phyloP scores from a whole-genome alignment of 2,888 invertebrate species.

The Amphipoea lucens region DNA sequence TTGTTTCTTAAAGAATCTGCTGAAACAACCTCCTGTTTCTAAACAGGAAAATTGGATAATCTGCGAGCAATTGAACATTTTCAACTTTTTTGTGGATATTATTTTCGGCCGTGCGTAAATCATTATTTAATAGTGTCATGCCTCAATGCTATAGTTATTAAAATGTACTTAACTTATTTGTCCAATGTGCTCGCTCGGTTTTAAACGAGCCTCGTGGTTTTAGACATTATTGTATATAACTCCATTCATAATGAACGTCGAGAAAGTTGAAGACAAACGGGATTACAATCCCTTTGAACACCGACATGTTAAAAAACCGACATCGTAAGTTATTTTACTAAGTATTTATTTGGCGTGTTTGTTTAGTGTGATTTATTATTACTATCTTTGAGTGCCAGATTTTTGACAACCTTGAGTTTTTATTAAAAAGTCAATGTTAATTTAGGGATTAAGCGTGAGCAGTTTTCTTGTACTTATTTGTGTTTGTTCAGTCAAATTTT shows the following conservation, averaged over 20 bases:
- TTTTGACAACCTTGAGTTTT: constrained; percentile 10
- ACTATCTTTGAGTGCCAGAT: background rate
- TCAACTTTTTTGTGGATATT: background rate
- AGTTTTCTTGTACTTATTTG: background rate
- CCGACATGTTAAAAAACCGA: constrained; percentile 85
- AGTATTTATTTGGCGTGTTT: constrained; percentile 29
- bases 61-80: background rate
- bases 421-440: background rate
- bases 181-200: constrained; percentile 1
- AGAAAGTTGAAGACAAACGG: constrained; percentile 66
- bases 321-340: constrained; percentile 82
- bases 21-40: background rate
- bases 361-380: constrained; percentile 18
- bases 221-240: constrained; percentile 53
- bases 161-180: constrained; percentile 40
- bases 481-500: background rate
- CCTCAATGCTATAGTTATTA: constrained; percentile 36
- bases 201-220: constrained; percentile 24
- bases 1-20: constrained; percentile 6
- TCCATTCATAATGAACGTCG: constrained; percentile 68
- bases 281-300: constrained; percentile 86
- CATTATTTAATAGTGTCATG: constrained; percentile 36
- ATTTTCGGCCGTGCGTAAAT: constrained; percentile 7
- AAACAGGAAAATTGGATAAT: constrained; percentile 8
- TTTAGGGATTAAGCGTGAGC: background rate